Conservation (phyloP, 2,888 invertebrate species). For the Ernsta delagoae region DNA sequence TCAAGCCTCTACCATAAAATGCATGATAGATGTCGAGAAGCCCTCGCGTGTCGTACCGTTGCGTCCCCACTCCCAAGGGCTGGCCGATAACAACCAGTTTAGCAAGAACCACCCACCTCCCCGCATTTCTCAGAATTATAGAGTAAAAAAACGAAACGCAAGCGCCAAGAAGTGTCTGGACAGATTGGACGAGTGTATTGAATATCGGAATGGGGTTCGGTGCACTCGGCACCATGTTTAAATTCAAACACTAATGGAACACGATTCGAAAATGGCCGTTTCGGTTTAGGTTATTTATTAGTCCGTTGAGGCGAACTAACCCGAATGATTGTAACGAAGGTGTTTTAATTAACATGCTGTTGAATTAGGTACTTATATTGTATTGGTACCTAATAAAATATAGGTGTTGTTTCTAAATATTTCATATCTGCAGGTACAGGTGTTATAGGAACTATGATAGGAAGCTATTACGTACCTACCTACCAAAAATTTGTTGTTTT, state of each 20-base stretch:
- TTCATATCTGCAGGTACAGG: no score
- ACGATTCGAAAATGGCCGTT: constrained; percentile 72
- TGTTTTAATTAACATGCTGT: constrained; percentile 19
- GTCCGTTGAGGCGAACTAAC: constrained; percentile 24
- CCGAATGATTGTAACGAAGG: constrained; percentile 19
- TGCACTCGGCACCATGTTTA: constrained; percentile 79
- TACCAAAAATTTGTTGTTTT: no score
- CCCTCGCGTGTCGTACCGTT: constrained; percentile 78
- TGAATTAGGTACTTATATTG: not conserved
- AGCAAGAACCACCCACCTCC: constrained; percentile 56
- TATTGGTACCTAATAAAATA: no score
- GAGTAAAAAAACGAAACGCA: constrained; percentile 49
- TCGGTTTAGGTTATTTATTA: constrained; percentile 42
- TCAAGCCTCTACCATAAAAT: constrained; percentile 76
- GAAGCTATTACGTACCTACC: no score
- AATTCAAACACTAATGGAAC: constrained; percentile 71
- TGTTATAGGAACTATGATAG: no score
- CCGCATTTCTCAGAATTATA: constrained; percentile 45
- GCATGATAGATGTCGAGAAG: constrained; percentile 80
- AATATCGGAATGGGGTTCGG: constrained; percentile 73
- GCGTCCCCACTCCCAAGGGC: constrained; percentile 76
- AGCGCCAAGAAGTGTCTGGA: constrained; percentile 52
- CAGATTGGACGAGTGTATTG: constrained; percentile 63
- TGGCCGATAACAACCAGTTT: constrained; percentile 61
- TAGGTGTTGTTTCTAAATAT: no score